Base-by-base conservation (phyloP, 2,797 vertebrate species). In the Cottoperca gobio region DNA sequence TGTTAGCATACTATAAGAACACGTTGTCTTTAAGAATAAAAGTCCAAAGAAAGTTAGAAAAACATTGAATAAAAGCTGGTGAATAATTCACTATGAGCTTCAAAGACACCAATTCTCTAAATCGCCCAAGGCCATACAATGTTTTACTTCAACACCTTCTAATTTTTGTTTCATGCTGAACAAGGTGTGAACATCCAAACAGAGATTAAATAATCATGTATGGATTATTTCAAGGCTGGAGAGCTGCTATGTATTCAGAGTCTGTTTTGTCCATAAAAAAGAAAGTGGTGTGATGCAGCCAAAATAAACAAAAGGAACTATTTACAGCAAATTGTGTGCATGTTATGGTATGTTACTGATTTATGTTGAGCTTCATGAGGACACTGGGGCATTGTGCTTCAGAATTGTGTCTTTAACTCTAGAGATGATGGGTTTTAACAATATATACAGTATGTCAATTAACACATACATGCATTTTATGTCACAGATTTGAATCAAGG, bases 281-380 rank as follows among this genome's bases (percentile, higher is more conserved):
- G 8, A 79, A 67, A 62, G 21, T 6, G 16, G 24, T 46, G 35
- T 23, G 5, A 59, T 0, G 13, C 49, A 62, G 37, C 66, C 40
- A 76, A 68, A 53, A 42, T 13, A 43, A 35, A 83, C 42, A 40
- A 50, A 80, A 82, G 0, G 14, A 54, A 5, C n/a, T 49, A 61
- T 73, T 61, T 52, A 48, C 39, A 37, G 60, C 16, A 19, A 26
- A 61, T 60, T 17, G 42, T n/a, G 52, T 21, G 26, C 16, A 57
- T 42, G 28, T 53, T 62, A 42, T 26, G 52, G 50, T 42, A 11
- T 50, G 33, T 37, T 49, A 14, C 5, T 50, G 50, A 59, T 49
- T 53, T 54, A 31, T n/a, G 11, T 5, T 39, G 21, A n/a, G n/a
- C 31, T 50, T 28, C 23, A 23, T 9, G 33, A 40, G 50, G 17